Evolutionary conservation across 2,113 vertebrate species (phyloP), one percentile per base, ranked within the genome.

Genomic region (Corydoras sp.): DNA sequence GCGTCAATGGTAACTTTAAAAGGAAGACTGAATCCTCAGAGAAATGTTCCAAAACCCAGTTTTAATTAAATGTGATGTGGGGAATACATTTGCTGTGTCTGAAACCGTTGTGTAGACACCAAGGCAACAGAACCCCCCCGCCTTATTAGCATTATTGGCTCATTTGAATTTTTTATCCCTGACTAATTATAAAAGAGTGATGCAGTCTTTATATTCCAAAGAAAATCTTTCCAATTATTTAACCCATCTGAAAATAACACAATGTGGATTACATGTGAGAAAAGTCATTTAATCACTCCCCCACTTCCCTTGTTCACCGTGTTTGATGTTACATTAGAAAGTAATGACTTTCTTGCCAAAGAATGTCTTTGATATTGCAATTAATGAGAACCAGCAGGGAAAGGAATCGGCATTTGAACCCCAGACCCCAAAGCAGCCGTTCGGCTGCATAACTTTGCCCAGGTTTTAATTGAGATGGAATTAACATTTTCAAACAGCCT

Each of bases 311-410:
- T 51, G 53, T 72, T 70, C 30, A 54, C 67, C 60, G 55, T 53
- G 68, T 76, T 76, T 75, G 68, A 77, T 75, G 80, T 81, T 76
- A 74, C 43, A 31, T 65, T 79, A 65, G 71, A 78, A 77, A 81
- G 78, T 75, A 76, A 81, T 78, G 71, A 81, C 74, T 76, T 74
- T 81, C 64, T 72, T 50, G 48, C 65, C 32, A 49, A 71, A 69
- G 63, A 77, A 75, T 32, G 72, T 30, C 74, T 75, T 79, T 81
- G 74, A 81, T 75, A 59, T 76, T 50, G 65, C 74, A 78, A 72
- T 79, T 76, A 76, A 76, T 61, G 62, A 62, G 65, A 76, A 72
- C 55, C 73, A 75, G 62, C 65, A 62, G 64, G 70, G 66, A 51
- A 69, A 59, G 53, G 54, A 49, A 65, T 62, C 32, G 9, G 70